These are phyloP conservation scores for Drosophila pachea DNA, from an alignment of 1,140 invertebrate genomes.

Conservation along the genomic window DNA sequence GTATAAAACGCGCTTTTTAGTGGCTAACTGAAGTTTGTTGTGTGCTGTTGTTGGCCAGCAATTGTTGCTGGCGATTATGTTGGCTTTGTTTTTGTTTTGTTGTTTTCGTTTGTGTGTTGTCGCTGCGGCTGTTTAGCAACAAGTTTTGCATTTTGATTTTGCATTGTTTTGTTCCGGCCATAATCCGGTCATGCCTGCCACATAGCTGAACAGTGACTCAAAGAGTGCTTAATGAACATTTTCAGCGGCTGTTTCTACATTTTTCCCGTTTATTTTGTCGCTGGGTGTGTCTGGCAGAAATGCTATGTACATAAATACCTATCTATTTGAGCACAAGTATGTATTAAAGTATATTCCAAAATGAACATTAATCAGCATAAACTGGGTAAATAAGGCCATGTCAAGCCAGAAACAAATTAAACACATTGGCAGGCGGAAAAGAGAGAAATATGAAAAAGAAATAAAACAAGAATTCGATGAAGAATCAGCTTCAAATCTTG, in stretches of 20 bases:
- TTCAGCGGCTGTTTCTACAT: slow-evolving; percentile 16
- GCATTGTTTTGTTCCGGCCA: slow-evolving; percentile 26
- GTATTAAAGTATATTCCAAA: slow-evolving; percentile 59
- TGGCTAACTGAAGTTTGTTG: slow-evolving; percentile 40
- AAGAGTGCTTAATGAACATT: slow-evolving; percentile 41
- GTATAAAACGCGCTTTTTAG: slow-evolving; percentile 50
- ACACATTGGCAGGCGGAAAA: slow-evolving; percentile 1
- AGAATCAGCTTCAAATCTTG: slow-evolving; percentile 34
- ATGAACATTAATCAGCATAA: slow-evolving; percentile 66
- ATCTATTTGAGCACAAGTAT: too few species aligned
- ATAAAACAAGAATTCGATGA: slow-evolving; percentile 28
- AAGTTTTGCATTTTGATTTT: slow-evolving; percentile 73
- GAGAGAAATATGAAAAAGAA: too few species aligned
- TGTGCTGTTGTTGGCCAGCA: slow-evolving; percentile 2
- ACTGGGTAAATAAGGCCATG: slow-evolving; percentile 78
- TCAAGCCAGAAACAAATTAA: slow-evolving; percentile 38
- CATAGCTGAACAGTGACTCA: slow-evolving; percentile 63
- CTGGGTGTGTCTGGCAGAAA: slow-evolving; percentile 46
- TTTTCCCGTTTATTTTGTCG: not conserved
- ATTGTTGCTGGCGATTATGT: slow-evolving; percentile 21
- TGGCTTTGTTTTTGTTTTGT: slow-evolving; percentile 2
- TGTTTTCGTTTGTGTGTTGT: slow-evolving; percentile 28
- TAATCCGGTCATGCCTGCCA: slow-evolving; percentile 37
- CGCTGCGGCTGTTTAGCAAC: slow-evolving; percentile 67
- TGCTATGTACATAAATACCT: not conserved